Percentiles rank a stretch among this genome's conserved stretches.
These are phyloP conservation scores for Antitype chi DNA, from an alignment of 2,888 invertebrate species.

Conservation along the genomic window DNA sequence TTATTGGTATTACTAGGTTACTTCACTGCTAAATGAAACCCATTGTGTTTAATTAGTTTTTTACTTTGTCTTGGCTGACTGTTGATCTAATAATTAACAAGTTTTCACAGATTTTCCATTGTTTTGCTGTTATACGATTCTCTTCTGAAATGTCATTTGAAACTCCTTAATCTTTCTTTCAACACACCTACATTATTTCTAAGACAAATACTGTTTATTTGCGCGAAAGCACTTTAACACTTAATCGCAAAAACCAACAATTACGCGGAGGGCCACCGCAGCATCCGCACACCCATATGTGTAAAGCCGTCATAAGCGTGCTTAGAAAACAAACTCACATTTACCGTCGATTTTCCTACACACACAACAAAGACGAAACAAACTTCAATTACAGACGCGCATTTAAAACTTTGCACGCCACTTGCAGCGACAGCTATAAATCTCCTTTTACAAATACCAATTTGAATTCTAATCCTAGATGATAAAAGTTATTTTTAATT, in stretches of 20 bases:
- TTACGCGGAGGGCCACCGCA: constrained; percentile 69
- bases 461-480: constrained; percentile 50
- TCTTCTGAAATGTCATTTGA: constrained; percentile 11
- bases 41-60: neutral
- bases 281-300: constrained; percentile 71
- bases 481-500: constrained; percentile 57
- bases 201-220: constrained; percentile 59
- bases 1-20: neutral
- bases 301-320: constrained; percentile 70
- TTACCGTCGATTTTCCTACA: constrained; percentile 22
- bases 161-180: constrained; percentile 30
- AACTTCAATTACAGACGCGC: constrained; percentile 35
- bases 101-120: neutral
- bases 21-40: neutral
- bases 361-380: constrained; percentile 24
- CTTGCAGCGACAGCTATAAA: constrained; percentile 51
- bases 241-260: constrained; percentile 73
- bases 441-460: constrained; percentile 53
- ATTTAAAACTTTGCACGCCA: constrained; percentile 42
- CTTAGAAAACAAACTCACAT: constrained; percentile 56
- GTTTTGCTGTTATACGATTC: neutral
- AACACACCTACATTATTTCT: constrained; percentile 40
- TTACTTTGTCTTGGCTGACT: neutral
- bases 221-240: constrained; percentile 65
- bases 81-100: neutral